phyloP scores from a whole-genome alignment of 2,797 vertebrate genomes.

The Enteromius mattozi region DNA sequence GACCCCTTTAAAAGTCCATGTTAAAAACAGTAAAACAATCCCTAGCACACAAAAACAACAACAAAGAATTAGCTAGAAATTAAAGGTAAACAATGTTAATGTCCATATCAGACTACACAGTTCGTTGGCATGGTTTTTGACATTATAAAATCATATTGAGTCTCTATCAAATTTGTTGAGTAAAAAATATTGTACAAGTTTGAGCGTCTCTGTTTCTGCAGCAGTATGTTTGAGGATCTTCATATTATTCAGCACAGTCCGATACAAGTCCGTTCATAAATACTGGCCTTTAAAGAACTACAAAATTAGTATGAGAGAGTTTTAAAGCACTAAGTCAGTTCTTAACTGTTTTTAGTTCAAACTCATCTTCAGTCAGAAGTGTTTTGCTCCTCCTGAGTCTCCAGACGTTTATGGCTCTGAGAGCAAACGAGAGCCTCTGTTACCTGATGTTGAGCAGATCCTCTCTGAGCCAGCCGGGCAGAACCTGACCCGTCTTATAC shows the following conservation, averaged over 20 bases:
- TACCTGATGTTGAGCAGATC: conserved; percentile 97
- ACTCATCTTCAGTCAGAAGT: background rate
- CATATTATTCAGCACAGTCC: background rate
- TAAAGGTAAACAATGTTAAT: background rate
- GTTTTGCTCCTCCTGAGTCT: conserved; percentile 3
- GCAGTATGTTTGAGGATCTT: background rate
- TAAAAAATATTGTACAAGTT: background rate
- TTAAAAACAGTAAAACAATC: background rate
- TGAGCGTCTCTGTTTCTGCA: background rate
- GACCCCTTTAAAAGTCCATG: background rate
- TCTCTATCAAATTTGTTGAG: background rate
- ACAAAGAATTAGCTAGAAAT: background rate
- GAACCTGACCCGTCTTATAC: conserved; percentile 93
- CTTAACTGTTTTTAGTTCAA: background rate
- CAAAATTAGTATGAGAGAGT: background rate
- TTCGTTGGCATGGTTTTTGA: background rate
- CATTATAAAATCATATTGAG: background rate
- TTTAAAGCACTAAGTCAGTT: background rate
- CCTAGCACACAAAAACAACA: background rate
- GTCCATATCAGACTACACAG: background rate
- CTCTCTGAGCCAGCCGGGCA: conserved; percentile 95
- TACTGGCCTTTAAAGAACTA: background rate
- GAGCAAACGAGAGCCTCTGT: conserved; percentile 55
- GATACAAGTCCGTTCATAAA: background rate
- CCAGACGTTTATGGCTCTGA: background rate